Percentiles rank a stretch among this genome's conserved stretches.
These are phyloP conservation scores for Graptemys geographica DNA, from an alignment of 2,797 vertebrate species.

Conservation along the genomic window DNA sequence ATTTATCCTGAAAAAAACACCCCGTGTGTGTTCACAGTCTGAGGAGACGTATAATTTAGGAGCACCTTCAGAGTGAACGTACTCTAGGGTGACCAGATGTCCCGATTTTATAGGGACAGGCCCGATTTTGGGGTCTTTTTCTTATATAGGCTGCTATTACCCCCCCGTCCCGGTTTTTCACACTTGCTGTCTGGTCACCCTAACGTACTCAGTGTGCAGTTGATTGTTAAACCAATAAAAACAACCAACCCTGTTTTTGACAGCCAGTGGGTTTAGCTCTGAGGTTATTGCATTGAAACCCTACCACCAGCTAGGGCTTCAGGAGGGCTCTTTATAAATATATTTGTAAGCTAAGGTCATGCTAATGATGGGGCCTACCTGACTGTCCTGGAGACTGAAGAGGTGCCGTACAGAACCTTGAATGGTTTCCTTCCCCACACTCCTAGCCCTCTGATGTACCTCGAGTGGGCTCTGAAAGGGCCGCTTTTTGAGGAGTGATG, in stretches of 20 bases:
- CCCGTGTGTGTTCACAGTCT: not conserved
- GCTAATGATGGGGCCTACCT: accelerated
- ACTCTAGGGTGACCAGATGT: no score
- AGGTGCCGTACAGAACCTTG: accelerated
- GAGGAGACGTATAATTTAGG: not conserved
- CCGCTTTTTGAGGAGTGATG: not conserved
- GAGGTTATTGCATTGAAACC: not conserved
- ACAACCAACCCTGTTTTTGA: not conserved
- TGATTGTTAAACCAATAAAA: not conserved
- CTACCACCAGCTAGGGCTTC: accelerated
- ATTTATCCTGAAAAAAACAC: not conserved
- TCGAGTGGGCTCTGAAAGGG: not conserved
- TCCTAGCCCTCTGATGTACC: no score
- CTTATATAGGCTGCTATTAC: no score
- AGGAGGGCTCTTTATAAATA: not conserved
- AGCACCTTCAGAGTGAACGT: not conserved
- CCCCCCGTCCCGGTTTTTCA: no score
- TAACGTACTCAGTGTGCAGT: not conserved
- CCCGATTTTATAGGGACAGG: no score
- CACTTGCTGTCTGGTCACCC: no score
- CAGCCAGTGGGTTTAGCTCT: not conserved
- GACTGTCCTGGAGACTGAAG: not conserved
- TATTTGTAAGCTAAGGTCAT: not conserved
- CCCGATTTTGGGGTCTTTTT: no score
- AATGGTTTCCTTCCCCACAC: not conserved